Conservation (phyloP, 2,888 invertebrate genomes). For the Chrysopilus asiliformis region DNA sequence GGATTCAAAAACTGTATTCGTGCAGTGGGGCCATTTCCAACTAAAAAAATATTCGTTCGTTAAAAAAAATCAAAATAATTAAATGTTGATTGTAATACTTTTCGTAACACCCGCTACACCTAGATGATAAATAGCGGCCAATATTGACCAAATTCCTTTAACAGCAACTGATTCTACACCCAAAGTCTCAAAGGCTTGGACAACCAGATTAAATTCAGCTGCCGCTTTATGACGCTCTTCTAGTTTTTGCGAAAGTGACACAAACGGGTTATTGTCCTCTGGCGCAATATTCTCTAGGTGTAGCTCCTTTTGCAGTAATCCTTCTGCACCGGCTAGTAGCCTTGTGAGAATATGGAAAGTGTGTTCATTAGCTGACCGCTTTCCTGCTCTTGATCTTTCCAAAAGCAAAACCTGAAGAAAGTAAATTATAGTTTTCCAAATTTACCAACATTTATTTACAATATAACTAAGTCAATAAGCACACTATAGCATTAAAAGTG, state of each 20-base stretch:
- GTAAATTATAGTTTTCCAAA: not conserved
- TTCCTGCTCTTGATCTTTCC: conserved; percentile 60
- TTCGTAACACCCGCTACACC: conserved; percentile 74
- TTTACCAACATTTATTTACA: not conserved
- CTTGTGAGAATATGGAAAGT: conserved; percentile 39
- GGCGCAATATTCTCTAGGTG: conserved; percentile 58
- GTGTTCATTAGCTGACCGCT: conserved; percentile 47
- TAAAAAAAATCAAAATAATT: too few relatives aligned
- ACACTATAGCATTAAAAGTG: too few relatives aligned
- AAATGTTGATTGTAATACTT: too few relatives aligned
- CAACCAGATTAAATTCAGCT: conserved; percentile 66
- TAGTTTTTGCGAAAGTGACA: conserved; percentile 61
- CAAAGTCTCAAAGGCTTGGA: conserved; percentile 60
- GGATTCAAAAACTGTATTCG: conserved; percentile 60
- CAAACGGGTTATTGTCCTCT: conserved; percentile 60
- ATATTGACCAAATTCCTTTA: conserved; percentile 69
- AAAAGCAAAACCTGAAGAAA: conserved; percentile 64
- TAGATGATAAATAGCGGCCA: conserved; percentile 90
- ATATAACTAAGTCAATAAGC: too few relatives aligned
- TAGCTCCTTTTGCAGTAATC: conserved; percentile 66
- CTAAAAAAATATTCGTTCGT: conserved; percentile 11
- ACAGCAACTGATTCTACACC: conserved; percentile 66
- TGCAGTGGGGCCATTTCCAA: conserved; percentile 30
- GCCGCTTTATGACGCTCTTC: conserved; percentile 70
- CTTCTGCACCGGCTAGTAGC: conserved; percentile 61